phyloP scores from a whole-genome alignment of 2,888 invertebrate species.

The Drosophila borborema region DNA sequence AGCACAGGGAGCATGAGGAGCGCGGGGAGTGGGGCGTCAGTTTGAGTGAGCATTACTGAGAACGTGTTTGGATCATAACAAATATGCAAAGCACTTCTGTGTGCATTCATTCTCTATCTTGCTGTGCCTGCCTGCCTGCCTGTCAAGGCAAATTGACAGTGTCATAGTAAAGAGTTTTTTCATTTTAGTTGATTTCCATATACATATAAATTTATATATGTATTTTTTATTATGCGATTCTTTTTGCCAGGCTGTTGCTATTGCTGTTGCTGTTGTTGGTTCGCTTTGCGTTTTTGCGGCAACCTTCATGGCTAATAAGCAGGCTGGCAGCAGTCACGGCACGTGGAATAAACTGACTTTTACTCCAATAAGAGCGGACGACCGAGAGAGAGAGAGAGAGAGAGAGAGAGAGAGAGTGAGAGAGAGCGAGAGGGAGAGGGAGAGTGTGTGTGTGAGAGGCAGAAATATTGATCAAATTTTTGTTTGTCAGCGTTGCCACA shows the following conservation, averaged over 20 bases:
- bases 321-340: constrained; percentile 68
- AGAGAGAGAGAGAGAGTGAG: not conserved
- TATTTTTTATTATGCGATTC: constrained; percentile 7
- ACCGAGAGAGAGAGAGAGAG: not conserved
- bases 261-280: constrained; percentile 9
- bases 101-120: not conserved
- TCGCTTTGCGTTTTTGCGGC: constrained; percentile 55
- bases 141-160: constrained; percentile 67
- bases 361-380: constrained; percentile 1
- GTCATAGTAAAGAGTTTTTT: constrained; percentile 45
- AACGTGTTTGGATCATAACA: constrained; percentile 35
- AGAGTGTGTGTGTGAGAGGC: constrained; percentile 2
- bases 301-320: constrained; percentile 72
- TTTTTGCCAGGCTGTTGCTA: constrained; percentile 15
- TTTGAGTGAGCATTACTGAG: not conserved
- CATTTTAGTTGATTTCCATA: constrained; percentile 4
- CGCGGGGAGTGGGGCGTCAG: not conserved
- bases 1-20: not conserved
- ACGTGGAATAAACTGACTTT: constrained; percentile 34
- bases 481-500: constrained; percentile 67
- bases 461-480: constrained; percentile 77
- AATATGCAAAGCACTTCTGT: constrained; percentile 8
- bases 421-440: not conserved
- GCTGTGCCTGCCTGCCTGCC: constrained; percentile 24
- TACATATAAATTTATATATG: not conserved